Evolutionary conservation across 2,113 vertebrate genomes (phyloP).

Genomic region (Dicentrarchus labrax): DNA sequence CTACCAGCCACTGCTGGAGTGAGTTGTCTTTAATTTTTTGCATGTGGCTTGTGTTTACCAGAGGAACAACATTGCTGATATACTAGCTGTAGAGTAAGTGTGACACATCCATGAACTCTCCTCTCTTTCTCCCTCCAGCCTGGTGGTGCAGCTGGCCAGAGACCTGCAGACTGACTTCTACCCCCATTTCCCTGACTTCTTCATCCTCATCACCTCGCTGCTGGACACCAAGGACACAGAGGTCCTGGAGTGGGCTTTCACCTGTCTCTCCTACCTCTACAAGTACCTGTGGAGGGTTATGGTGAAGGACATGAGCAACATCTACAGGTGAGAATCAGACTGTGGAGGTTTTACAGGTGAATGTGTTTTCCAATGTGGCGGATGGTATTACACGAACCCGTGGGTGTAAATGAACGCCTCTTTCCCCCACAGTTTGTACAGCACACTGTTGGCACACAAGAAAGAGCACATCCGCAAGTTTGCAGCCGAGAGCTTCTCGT

Average conservation of each 20-base stretch:
- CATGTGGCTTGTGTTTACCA: not conserved
- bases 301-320: conserved; percentile 93
- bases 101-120: too few relatives aligned
- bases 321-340: conserved; percentile 89
- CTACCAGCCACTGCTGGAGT: conserved; percentile 94
- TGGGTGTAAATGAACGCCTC: not conserved
- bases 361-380: not conserved
- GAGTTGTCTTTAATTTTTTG: conserved; percentile 71
- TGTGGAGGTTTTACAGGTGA: too few relatives aligned
- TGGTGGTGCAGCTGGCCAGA: conserved; percentile 95
- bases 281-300: conserved; percentile 98
- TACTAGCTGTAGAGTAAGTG: not conserved
- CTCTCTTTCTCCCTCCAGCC: conserved; percentile 76
- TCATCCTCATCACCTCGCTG: conserved; percentile 89
- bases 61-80: too few relatives aligned
- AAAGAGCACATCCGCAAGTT: conserved; percentile 97
- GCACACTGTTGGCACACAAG: conserved; percentile 92
- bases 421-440: conserved; percentile 89
- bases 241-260: conserved; percentile 95
- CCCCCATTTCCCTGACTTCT: conserved; percentile 95
- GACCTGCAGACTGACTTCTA: conserved; percentile 98
- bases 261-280: conserved; percentile 94
- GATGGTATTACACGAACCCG: too few relatives aligned
- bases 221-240: conserved; percentile 96
- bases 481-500: conserved; percentile 98